A percentile compares a stretch with the other conserved stretches of the same genome.
These are phyloP conservation scores for Anguilla obscura DNA, from an alignment of 2,797 vertebrate species.

Conservation along the genomic window DNA sequence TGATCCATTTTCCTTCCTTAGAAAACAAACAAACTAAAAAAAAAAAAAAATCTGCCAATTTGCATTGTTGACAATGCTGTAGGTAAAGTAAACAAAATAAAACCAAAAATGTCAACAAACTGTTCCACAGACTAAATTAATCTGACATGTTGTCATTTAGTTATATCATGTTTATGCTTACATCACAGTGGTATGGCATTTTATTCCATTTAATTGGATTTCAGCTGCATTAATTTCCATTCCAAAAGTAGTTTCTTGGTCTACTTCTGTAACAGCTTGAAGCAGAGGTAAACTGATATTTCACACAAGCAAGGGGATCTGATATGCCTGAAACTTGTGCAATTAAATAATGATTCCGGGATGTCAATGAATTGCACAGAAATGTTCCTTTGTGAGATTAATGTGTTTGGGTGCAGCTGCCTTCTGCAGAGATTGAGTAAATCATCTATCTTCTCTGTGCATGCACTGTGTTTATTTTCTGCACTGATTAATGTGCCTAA, in stretches of 20 bases:
- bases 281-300: background rate
- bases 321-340: background rate
- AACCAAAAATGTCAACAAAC: background rate
- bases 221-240: background rate
- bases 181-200: too few relatives aligned
- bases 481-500: conserved; percentile 60
- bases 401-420: conserved; percentile 18
- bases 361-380: background rate
- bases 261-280: background rate
- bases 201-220: background rate
- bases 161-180: too few relatives aligned
- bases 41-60: background rate
- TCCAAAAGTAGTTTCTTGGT: background rate
- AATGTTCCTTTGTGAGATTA: background rate
- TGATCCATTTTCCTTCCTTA: background rate
- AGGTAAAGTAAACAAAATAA: background rate
- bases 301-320: background rate
- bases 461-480: conserved; percentile 49
- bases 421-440: conserved; percentile 36
- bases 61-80: background rate
- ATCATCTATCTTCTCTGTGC: conserved; percentile 37
- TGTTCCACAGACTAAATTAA: conserved; percentile 3
- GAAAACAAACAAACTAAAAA: too few relatives aligned
- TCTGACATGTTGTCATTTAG: too few relatives aligned
- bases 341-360: background rate